Evolutionary conservation across 30 jellyfish, hydroid and myxozoan species (phyloP), one percentile per base, ranked within the genome.

Genomic region (Aurelia sp.): DNA sequence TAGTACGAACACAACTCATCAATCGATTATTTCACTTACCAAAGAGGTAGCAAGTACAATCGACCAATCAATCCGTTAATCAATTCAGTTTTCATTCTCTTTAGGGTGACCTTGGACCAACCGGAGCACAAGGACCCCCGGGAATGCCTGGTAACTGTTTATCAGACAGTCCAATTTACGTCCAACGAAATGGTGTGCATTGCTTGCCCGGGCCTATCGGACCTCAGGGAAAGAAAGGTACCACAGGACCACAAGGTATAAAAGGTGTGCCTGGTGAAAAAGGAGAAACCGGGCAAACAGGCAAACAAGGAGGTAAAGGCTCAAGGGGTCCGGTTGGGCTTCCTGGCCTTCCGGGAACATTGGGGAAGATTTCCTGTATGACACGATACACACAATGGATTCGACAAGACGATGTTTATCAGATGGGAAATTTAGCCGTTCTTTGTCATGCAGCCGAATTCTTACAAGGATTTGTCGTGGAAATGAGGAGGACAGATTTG

Each of bases 341-440:
- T 47, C 98, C 98, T 15, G 98, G 98, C 15, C 81, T 92, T 13
- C 98, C 98, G 5, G 98, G 98, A 27, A 81, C 96, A 24, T 76
- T 82, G 57, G 98, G 97, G 19, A 84, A 75, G 27, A 82, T 92
- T 9, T 38, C 81, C 5, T 92, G 98, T 75, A 58, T 52, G 70
- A 61, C 84, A 20, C 78, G 91, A n/a, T 92, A 63, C 78, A 75
- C 98, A 5, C 83, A 72, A 17, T 92, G 98, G 98, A 63, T 84
- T 4, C 72, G 91, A 33, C 89, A 78, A 69, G 95, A 82, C 13
- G 93, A 84, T 53, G 60, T 92, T 12, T 87, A 86, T 22, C 90
- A 92, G 35, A 67, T 60, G 70, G 81, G 77, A 16, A 80, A 78
- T 22, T 48, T 76, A 13, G 76, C 88, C 24, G 87, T 92, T 20